Evolutionary conservation across 2,797 vertebrate genomes (phyloP), one percentile per base, ranked within the genome.

Genomic region (Agapornis canus): DNA sequence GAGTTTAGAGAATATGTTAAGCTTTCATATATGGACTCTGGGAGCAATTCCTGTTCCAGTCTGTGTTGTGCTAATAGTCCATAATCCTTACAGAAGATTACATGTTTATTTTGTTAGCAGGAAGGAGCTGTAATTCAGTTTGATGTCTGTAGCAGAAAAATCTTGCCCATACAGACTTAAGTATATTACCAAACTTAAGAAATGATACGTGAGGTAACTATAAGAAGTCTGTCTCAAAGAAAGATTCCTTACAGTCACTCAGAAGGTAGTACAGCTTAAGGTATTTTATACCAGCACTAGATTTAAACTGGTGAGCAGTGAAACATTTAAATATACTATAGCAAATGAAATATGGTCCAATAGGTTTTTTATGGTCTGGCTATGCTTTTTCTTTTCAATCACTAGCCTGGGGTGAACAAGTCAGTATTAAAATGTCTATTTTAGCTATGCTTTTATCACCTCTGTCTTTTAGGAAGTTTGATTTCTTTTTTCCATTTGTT

Each of bases 281-380:
- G 81, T 95, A 37, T 87, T 95, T 96, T 83, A 64, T 52, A 80
- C 39, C 54, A 82, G 47, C 76, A 90, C 85, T 94, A 82, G 82
- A 87, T 84, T 91, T 93, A 96, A 97, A 95, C 72, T 89, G 82
- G 64, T 95, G 82, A 83, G 91, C 92, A 92, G 88, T 95, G 80
- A 95, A 96, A 87, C 66, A 96, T 95, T 96, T 97, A 96, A 96
- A 60, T 96, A 93, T 84, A 96, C 90, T 89, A 66, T 80, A 96
- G 91, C 76, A 96, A 94, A 93, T 97, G 93, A 97, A 97, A 97
- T 97, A 92, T 78, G 59, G 85, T 81, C 96, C 96, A 90, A 92
- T 47, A 96, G 92, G 72, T 81, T 97, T 97, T 96, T 97, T 94
- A 95, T 95, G 90, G 94, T 95, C 95, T 3, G 0, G 59, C 92